Evolutionary conservation across 1,140 invertebrate genomes (phyloP), one percentile per base, ranked within the genome.

Genomic region (Sarcophaga peregrina): DNA sequence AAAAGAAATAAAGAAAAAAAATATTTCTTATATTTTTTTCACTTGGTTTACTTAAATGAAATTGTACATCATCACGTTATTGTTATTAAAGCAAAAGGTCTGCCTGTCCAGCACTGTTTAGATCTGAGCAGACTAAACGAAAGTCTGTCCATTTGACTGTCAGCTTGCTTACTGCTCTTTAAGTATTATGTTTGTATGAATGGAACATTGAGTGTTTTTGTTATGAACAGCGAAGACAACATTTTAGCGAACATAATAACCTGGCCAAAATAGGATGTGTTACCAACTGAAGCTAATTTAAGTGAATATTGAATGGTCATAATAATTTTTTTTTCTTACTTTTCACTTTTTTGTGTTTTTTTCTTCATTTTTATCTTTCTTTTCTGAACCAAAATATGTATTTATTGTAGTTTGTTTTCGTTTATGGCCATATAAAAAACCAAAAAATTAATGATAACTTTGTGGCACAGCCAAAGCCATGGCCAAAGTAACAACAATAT

Each of bases 11-110:
- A 37, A 4, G 4, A 37, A 37, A 37, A 37, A 37, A 37, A 37
- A 37, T 37, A 37, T 37, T 37, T 37, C 25, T 37, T 37, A 2
- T 37, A 37, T 37, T 37, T 37, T n/a, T 37, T 37, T 37, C 25
- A 37, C 25, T 37, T 4, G 25, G 25, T 37, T 37, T 37, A 37
- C n/a, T 68, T 68, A 68, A 68, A 68, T 68, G 62, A 68, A 68
- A 68, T 52, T 68, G 62, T 68, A 68, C 62, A 68, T 68, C 62
- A 68, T 68, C 62, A 68, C 62, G 62, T 68, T 68, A 68, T 68
- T n/a, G 62, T 68, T 68, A 68, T 68, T 68, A 68, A 68, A 68
- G n/a, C 62, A 68, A 68, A 68, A 68, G 62, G 62, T 68, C n/a
- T 68, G 62, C 6, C 62, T 68, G 62, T 2, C 54, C n/a, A 15